Conservation (phyloP, 1,140 invertebrate genomes). For the Drosophila carrolli region DNA sequence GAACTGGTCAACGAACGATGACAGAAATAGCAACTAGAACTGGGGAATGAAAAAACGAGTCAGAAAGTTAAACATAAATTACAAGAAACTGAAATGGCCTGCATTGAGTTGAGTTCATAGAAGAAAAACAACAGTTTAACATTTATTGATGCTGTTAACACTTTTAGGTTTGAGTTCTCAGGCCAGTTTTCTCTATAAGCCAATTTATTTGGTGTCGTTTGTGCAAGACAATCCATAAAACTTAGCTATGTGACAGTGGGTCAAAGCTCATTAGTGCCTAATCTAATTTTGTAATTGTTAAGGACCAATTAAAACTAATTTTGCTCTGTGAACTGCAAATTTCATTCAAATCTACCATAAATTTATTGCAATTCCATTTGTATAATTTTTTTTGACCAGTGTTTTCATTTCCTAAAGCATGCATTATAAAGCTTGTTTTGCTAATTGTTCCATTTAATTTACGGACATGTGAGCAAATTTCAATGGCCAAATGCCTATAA, state of each 20-base stretch:
- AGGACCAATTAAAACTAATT: background rate
- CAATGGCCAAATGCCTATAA: constrained; percentile 7
- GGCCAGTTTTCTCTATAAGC: background rate
- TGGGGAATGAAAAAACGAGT: constrained; percentile 10
- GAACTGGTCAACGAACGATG: constrained; percentile 53
- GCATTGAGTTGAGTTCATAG: constrained; percentile 5
- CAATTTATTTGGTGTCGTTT: constrained; percentile 20
- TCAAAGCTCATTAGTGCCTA: background rate
- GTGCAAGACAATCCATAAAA: constrained; percentile 13
- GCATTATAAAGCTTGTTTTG: constrained; percentile 34
- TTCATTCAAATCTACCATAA: constrained; percentile 2
- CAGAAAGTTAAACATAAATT: constrained; percentile 74
- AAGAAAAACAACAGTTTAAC: constrained; percentile 5
- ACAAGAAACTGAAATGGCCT: constrained; percentile 51
- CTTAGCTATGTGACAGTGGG: constrained; percentile 16
- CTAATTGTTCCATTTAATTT: constrained; percentile 32
- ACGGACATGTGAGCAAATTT: constrained; percentile 2
- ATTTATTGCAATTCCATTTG: constrained; percentile 25
- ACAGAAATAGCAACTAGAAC: constrained; percentile 12
- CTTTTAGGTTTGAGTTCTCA: constrained; percentile 2
- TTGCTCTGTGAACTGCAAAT: background rate
- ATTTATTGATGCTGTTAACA: constrained; percentile 52
- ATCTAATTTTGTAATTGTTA: background rate
- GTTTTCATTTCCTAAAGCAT: constrained; percentile 9
- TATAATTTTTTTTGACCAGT: constrained; percentile 10